These are phyloP conservation scores for Luscinia luscinia DNA, from an alignment of 2,797 vertebrate species.

Conservation along the genomic window DNA sequence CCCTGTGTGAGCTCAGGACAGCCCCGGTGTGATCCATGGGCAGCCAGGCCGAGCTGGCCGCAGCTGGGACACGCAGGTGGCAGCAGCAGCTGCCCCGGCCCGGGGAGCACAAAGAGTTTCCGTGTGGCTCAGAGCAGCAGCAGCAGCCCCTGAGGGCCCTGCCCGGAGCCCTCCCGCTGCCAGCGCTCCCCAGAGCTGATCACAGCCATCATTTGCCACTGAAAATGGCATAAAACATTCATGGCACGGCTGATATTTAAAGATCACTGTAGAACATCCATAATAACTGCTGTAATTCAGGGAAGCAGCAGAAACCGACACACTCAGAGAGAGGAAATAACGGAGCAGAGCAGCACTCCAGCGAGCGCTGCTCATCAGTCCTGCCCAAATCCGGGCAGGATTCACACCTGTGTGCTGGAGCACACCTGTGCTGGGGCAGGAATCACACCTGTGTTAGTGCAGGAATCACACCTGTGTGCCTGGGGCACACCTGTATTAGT, in stretches of 20 bases:
- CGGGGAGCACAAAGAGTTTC: background rate
- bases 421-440: too few relatives aligned
- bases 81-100: background rate
- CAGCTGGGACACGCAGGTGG: accelerated
- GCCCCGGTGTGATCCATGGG: background rate
- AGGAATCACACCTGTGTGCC: too few relatives aligned
- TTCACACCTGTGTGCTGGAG: too few relatives aligned
- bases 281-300: background rate
- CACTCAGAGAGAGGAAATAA: background rate
- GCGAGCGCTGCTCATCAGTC: background rate
- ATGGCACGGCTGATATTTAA: constrained; percentile 44
- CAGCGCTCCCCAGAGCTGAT: background rate
- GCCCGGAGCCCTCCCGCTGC: background rate
- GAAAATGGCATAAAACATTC: constrained; percentile 55
- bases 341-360: background rate
- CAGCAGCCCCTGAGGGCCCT: background rate
- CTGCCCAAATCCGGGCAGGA: background rate
- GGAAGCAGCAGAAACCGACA: background rate
- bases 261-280: constrained; percentile 41
- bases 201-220: constrained; percentile 31
- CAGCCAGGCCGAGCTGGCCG: accelerated
- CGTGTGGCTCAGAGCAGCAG: background rate
- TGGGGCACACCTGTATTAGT: too few relatives aligned
- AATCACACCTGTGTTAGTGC: too few relatives aligned
- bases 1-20: background rate